Base-by-base conservation (phyloP, 2,888 invertebrate species). In the Pterostichus niger region DNA sequence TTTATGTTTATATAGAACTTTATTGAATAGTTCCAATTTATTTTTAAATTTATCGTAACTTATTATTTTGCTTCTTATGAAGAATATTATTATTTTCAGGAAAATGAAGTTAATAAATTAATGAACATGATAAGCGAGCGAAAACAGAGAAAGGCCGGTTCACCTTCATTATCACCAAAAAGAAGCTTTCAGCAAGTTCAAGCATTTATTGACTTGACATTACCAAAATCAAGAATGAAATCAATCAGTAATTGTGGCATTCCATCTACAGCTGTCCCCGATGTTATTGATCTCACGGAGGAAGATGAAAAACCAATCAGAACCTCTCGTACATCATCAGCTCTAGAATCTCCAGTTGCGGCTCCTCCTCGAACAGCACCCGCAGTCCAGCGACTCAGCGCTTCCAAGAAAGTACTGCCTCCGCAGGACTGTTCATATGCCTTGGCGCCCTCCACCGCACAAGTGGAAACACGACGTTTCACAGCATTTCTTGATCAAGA, bases 81-180 rank as follows among this genome's bases (percentile, higher is more conserved):
- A n/a, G 17, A 40, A 9, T 49, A 52, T 77, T 35, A n/a, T 49
- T 56, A n/a, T 54, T 79, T 64, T n/a, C 7, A 79, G 79, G 64
- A 59, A 40, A 31, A 61, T 31, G 79, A 79, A 79, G 49, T 79
- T 9, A 61, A 35, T 64, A 44, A 79, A 13, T n/a, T 79, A 46
- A 79, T 79, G 79, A 33, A 61, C n/a, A 61, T 79, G 79, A 61
- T 79, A 46, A 40, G 40, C n/a, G 31, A 61, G 6, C 77, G 77
- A 13, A 77, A 61, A 35, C 40, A 54, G 11, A 54, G 77, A 44
- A 71, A 71, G n/a, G 10, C 44, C 4, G 68, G 44, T 40, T 17
- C 44, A 5, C 4, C 68, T 40, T 17, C 44, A 5, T 9, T 13
- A 13, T 71, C 68, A 9, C 68, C 68, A 13, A 71, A 44, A 64